phyloP scores from a whole-genome alignment of 2,113 vertebrate species.

The Narcine bancroftii region DNA sequence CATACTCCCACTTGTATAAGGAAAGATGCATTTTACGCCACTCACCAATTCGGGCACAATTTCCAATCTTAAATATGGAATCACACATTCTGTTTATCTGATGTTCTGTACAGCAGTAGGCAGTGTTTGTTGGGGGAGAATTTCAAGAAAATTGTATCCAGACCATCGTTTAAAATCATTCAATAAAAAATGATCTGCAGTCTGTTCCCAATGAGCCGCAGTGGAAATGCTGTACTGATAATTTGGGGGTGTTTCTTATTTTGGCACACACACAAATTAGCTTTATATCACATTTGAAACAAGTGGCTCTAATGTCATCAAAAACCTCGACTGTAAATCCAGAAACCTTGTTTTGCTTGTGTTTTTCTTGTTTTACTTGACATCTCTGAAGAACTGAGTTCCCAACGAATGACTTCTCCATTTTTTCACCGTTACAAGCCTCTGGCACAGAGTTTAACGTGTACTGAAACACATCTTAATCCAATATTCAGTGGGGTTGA shows the following conservation, averaged over 20 bases:
- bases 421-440: background rate
- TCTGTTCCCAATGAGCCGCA: background rate
- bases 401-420: background rate
- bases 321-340: background rate
- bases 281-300: background rate
- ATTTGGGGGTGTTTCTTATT: background rate
- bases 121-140: background rate
- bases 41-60: background rate
- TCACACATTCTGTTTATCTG: background rate
- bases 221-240: background rate
- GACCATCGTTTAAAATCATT: background rate
- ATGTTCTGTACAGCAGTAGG: background rate
- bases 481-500: background rate
- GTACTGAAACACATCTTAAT: background rate
- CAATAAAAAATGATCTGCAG: background rate
- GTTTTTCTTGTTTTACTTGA: slow-evolving; percentile 2
- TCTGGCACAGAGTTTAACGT: slow-evolving; percentile 9
- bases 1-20: background rate
- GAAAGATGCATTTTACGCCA: background rate
- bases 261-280: background rate
- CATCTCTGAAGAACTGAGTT: background rate
- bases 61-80: background rate
- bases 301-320: too few relatives aligned
- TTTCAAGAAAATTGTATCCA: background rate
- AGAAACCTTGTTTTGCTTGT: background rate